Evolutionary conservation across 2,797 vertebrate genomes (phyloP), one percentile per base, ranked within the genome.

Genomic region (Anolis apletophallus): DNA sequence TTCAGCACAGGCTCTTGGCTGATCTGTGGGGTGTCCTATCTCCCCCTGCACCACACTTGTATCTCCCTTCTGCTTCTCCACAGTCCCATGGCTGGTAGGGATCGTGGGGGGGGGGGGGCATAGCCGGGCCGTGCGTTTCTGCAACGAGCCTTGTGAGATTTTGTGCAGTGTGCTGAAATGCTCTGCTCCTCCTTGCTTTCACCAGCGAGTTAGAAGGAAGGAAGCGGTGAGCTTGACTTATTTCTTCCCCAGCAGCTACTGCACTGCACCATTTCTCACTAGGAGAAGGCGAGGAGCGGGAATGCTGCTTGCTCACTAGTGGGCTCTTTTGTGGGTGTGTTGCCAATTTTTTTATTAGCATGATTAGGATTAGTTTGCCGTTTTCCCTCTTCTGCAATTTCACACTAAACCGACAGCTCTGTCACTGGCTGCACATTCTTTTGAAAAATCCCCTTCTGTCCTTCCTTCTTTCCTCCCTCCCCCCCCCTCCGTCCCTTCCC

Each of bases 231-330:
- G 46, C 76, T 77, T 87, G 90, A 91, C 85, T 87, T 85, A 76
- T 81, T 83, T 88, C 76, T 90, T 80, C 87, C 61, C 40, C 86
- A 46, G 87, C 88, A 84, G 78, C 80, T 89, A 74, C 94, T 84
- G 91, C 91, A 93, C 26, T 94, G 93, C 91, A 88, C 88, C 74
- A 87, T 85, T 71, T 71, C 64, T 19, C 16, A 13, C 74, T 11
- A 52, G 40, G 34, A 29, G 11, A 59, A 50, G 75, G 4, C 3
- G 3, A 64, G 3, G 74, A 13, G 26, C n/a, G 61, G 29, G 55
- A 23, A 1, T 0, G 1, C 19, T 5, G 50, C 0, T 23, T 5
- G 50, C 55, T 64, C 16, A 3, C 13, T 10, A 4, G 85, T 10
- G 54, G 11, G 78, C 71, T 3, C 59, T 29, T 67, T 23, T 3